Evolutionary conservation across 53 echinoderm and acorn worm species (phyloP).

Genomic region (Glandiceps talaboti): DNA sequence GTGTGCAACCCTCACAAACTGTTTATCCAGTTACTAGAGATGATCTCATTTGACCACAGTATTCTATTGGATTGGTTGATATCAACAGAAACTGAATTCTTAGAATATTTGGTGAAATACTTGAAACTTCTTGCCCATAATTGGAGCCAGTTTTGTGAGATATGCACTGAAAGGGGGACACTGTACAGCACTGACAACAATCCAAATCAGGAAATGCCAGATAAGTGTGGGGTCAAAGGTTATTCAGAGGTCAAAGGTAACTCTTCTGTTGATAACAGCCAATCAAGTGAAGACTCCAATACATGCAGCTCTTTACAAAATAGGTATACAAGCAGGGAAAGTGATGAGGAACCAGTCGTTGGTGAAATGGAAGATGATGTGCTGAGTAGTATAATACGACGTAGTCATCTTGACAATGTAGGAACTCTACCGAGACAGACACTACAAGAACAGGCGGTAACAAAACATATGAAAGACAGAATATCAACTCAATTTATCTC

Average conservation of each 20-base stretch:
- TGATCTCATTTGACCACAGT: slow-evolving; percentile 57
- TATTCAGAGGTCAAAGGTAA: no score
- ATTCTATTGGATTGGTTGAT: slow-evolving; percentile 73
- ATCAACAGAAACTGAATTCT: slow-evolving; percentile 66
- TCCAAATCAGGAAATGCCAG: not conserved
- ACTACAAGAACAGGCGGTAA: no score
- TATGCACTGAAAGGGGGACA: not conserved
- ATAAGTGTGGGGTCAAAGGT: not conserved
- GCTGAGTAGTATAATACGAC: no score
- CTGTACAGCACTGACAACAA: no score
- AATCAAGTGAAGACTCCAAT: not conserved
- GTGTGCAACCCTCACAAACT: slow-evolving; percentile 40
- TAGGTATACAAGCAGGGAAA: not conserved
- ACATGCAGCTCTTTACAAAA: not conserved
- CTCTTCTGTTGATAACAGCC: not conserved
- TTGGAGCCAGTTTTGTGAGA: slow-evolving; percentile 30
- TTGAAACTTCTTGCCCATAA: slow-evolving; percentile 31
- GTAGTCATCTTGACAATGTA: no score
- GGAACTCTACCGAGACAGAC: not conserved
- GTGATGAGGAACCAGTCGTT: not conserved
- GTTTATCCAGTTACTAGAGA: slow-evolving; percentile 43
- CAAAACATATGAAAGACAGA: no score
- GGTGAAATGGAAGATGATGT: not conserved
- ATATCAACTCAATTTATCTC: not conserved
- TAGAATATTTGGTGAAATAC: slow-evolving; percentile 59